phyloP scores from a whole-genome alignment of 2,797 vertebrate species.

The Ctenosaura bakeri region DNA sequence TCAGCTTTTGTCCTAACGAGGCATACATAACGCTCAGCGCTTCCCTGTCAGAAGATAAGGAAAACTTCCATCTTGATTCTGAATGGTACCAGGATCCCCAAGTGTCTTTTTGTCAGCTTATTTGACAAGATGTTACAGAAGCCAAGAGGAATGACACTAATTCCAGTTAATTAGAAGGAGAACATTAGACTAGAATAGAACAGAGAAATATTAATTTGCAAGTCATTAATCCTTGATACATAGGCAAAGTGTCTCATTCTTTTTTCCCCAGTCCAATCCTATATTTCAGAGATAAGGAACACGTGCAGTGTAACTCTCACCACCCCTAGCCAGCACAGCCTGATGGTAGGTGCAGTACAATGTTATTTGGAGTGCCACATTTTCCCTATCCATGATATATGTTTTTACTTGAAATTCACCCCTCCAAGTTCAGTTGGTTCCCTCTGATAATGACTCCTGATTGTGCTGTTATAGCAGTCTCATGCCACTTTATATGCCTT shows the following conservation, averaged over 20 bases:
- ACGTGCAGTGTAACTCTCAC: neutral
- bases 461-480: no score
- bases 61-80: neutral
- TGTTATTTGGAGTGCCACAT: neutral
- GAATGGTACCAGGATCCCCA: neutral
- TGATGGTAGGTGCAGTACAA: neutral
- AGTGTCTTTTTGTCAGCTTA: constrained; percentile 7
- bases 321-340: neutral
- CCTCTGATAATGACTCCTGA: neutral
- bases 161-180: constrained; percentile 12
- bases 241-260: neutral
- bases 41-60: neutral
- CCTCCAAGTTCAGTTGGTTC: neutral
- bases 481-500: no score
- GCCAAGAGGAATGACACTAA: constrained; percentile 21
- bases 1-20: neutral
- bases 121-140: constrained; percentile 24
- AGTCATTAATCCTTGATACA: constrained; percentile 19
- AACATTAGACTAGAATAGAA: constrained; percentile 20
- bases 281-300: neutral
- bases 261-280: neutral
- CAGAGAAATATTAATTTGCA: neutral
- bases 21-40: neutral
- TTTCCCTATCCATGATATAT: no score
- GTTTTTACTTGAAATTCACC: no score